Base-by-base conservation (phyloP, 2,888 invertebrate genomes). In the Apamea crenata region DNA sequence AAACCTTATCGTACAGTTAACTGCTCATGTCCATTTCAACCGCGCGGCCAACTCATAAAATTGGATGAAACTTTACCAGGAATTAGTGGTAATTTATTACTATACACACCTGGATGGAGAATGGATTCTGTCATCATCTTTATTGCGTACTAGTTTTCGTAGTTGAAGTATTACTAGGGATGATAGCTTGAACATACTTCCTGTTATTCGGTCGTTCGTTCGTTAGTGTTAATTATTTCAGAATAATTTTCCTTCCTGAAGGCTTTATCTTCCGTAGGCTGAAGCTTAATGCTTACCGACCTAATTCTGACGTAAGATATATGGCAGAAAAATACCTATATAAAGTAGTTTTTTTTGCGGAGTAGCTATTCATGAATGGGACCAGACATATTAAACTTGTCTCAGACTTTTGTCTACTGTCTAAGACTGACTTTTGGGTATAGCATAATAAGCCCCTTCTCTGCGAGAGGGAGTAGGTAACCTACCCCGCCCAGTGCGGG, bases 1-100 rank as follows among this genome's bases (percentile, higher is more conserved):
- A 76, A 77, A 7, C 18, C n/a, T n/a, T 16, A n/a, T n/a, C 21
- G 72, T 40, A 29, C 47, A 69, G 50, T 69, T 16, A 32, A 53
- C 53, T 29, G 7, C 29, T 25, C 25, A 29, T 16, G n/a, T n/a
- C n/a, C n/a, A n/a, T n/a, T n/a, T n/a, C n/a, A n/a, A n/a, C n/a
- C n/a, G n/a, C n/a, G n/a, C n/a, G n/a, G n/a, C n/a, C n/a, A n/a
- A n/a, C n/a, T n/a, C n/a, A n/a, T n/a, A n/a, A n/a, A n/a, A n/a
- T n/a, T n/a, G n/a, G n/a, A n/a, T n/a, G n/a, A n/a, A n/a, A n/a
- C n/a, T n/a, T n/a, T n/a, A n/a, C n/a, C n/a, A n/a, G n/a, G n/a
- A n/a, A n/a, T n/a, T n/a, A n/a, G n/a, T n/a, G n/a, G n/a, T n/a
- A n/a, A n/a, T n/a, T n/a, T n/a, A n/a, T n/a, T n/a, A n/a, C n/a